A percentile compares a stretch with the other conserved stretches of the same genome.
phyloP scores from a whole-genome alignment of 2,797 vertebrate species.

The Salarias fasciatus region DNA sequence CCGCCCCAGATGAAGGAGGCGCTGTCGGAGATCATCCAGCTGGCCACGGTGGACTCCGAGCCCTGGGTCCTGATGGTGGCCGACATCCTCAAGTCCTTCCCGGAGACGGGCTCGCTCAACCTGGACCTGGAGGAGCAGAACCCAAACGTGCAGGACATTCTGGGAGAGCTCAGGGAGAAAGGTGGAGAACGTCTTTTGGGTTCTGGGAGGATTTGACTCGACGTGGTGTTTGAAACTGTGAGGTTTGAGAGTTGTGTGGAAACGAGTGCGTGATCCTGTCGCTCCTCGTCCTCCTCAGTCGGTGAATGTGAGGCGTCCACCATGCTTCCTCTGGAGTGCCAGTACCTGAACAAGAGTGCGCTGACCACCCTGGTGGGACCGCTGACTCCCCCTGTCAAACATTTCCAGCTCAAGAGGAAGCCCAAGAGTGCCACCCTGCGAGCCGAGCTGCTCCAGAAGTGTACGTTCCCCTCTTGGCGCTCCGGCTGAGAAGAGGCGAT shows the following conservation, averaged over 20 bases:
- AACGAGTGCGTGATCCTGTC: neutral
- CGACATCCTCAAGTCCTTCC: conserved; percentile 98
- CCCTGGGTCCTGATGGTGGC: conserved; percentile 99
- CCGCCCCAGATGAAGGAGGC: conserved; percentile 97
- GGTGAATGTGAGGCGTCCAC: conserved; percentile 94
- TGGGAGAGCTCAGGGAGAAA: conserved; percentile 97
- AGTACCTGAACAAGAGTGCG: conserved; percentile 97
- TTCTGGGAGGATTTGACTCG: no score
- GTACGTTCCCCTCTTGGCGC: conserved; percentile 79
- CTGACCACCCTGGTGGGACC: conserved; percentile 95
- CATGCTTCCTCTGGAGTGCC: conserved; percentile 98
- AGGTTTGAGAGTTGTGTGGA: no score
- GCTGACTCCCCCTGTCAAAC: conserved; percentile 95
- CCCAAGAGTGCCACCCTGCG: conserved; percentile 98
- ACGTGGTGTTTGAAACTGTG: no score
- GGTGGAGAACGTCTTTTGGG: no score
- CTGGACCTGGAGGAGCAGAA: conserved; percentile 98
- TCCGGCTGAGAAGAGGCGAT: no score
- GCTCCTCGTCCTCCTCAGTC: conserved; percentile 77
- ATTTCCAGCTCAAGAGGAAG: conserved; percentile 97
- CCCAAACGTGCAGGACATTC: conserved; percentile 97
- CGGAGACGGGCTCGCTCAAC: conserved; percentile 96
- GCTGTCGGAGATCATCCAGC: conserved; percentile 95
- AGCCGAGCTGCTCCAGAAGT: conserved; percentile 97
- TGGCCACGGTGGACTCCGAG: conserved; percentile 96